Conservation (phyloP, 1,140 invertebrate genomes). For the Drusus annulatus region DNA sequence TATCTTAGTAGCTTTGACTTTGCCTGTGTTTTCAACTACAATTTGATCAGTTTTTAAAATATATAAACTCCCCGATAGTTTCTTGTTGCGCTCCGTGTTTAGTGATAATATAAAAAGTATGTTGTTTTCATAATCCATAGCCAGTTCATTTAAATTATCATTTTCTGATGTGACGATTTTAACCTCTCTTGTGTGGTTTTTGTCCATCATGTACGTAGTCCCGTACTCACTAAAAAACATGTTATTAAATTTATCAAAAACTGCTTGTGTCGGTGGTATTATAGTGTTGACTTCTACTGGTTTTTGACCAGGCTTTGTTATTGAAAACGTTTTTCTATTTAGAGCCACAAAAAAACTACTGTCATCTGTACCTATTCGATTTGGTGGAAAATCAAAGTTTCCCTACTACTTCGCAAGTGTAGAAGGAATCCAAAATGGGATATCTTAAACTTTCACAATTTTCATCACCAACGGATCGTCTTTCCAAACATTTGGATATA, state of each 20-base stretch:
- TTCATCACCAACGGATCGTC: not conserved
- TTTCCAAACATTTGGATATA: constrained; percentile 4
- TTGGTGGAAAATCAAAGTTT: not conserved
- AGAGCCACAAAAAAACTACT: not conserved
- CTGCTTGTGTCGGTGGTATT: constrained; percentile 2
- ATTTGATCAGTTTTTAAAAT: not conserved
- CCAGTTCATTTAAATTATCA: constrained; percentile 8
- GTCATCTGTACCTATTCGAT: not conserved
- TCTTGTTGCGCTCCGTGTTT: not conserved
- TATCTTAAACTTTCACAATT: constrained; percentile 15
- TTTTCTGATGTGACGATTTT: constrained; percentile 24
- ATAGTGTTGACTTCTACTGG: constrained; percentile 1
- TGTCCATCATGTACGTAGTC: not conserved
- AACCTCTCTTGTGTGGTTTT: not conserved
- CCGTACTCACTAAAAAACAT: constrained; percentile 9
- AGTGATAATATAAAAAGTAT: constrained; percentile 11
- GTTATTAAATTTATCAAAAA: constrained; percentile 23
- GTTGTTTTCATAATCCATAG: constrained; percentile 18
- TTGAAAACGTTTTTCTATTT: not conserved
- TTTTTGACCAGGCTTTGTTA: not conserved
- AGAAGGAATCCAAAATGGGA: constrained; percentile 4
- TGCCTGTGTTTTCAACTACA: not conserved
- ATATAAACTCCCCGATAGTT: constrained; percentile 20
- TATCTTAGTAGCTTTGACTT: constrained; percentile 3
- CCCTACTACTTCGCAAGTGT: not conserved